Evolutionary conservation across 92 coral and sea anemone species (phyloP).

Genomic region (Siderastrea siderea): DNA sequence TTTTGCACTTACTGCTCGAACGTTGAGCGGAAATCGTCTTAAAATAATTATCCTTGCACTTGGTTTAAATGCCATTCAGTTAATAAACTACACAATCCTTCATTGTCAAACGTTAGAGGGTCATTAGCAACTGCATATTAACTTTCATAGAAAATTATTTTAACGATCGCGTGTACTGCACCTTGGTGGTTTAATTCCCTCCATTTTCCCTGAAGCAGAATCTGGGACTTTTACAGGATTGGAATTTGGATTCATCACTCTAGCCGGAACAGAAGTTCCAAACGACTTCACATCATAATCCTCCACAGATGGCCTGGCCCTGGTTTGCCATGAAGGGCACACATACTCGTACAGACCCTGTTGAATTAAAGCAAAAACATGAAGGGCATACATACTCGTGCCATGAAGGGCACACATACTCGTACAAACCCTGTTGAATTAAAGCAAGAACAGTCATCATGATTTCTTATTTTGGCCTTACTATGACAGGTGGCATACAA

Average conservation of each 20-base stretch:
- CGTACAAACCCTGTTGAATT: slow-evolving; percentile 85
- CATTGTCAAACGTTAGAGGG: too few species aligned
- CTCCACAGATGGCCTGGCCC: slow-evolving; percentile 82
- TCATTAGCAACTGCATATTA: not conserved
- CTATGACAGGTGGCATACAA: too few species aligned
- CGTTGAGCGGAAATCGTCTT: too few species aligned
- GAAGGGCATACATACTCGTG: slow-evolving; percentile 95
- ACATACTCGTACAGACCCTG: slow-evolving; percentile 97
- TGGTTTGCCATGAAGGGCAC: slow-evolving; percentile 93
- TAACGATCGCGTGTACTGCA: slow-evolving; percentile 13
- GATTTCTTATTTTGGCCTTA: too few species aligned
- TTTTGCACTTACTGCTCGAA: too few species aligned
- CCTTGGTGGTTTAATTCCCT: slow-evolving; percentile 81
- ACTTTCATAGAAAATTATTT: not conserved
- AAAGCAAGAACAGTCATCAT: too few species aligned
- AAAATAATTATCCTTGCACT: too few species aligned
- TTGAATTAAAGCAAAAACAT: slow-evolving; percentile 19
- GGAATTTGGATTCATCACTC: slow-evolving; percentile 83
- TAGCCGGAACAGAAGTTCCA: slow-evolving; percentile 91
- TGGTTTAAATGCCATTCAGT: too few species aligned
- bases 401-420: slow-evolving; percentile 96
- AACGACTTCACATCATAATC: slow-evolving; percentile 89
- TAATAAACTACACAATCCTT: too few species aligned
- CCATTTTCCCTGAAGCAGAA: slow-evolving; percentile 51
- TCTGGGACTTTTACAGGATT: slow-evolving; percentile 80